Conservation (phyloP, 2,797 vertebrate genomes). For the Xyrichtys novacula region DNA sequence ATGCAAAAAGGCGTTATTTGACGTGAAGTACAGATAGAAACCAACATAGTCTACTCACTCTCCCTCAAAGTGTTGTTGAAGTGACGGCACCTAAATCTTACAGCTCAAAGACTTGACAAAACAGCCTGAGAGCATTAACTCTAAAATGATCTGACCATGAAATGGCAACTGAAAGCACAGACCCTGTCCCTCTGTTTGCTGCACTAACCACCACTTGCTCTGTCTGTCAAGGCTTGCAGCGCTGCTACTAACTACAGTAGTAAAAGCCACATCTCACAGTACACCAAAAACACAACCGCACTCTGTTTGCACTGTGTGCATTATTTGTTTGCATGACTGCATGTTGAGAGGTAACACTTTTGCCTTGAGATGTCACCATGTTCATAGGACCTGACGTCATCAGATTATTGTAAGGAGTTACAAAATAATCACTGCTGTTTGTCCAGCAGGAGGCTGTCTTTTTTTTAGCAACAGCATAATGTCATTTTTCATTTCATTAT, state of each 20-base stretch:
- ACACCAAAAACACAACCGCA: conserved; percentile 27
- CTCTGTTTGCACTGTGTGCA: conserved; percentile 47
- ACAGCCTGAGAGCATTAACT: conserved; percentile 50
- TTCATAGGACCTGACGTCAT: conserved; percentile 50
- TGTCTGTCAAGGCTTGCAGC: conserved; percentile 67
- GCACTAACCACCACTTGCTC: conserved; percentile 76
- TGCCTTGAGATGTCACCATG: conserved; percentile 79
- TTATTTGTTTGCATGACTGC: conserved; percentile 75
- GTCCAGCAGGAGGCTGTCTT: conserved; percentile 33
- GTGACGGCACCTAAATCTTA: conserved; percentile 28
- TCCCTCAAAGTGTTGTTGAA: conserved; percentile 33
- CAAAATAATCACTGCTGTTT: conserved; percentile 44
- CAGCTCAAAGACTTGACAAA: conserved; percentile 31
- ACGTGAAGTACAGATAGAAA: conserved; percentile 23
- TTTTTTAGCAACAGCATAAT: conserved; percentile 47
- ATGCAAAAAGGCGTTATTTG: conserved; percentile 22
- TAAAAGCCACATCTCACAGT: conserved; percentile 44
- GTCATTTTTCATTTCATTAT: conserved; percentile 57
- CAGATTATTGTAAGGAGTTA: conserved; percentile 43
- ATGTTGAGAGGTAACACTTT: conserved; percentile 77
- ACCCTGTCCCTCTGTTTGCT: conserved; percentile 66
- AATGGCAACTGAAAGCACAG: conserved; percentile 45
- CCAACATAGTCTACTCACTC: conserved; percentile 4
- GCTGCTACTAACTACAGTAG: conserved; percentile 75
- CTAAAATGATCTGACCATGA: conserved; percentile 54